Percentiles rank a stretch among this genome's conserved stretches.
Conservation (phyloP, 1,140 invertebrate genomes). For the Drosophila yakuba region DNA sequence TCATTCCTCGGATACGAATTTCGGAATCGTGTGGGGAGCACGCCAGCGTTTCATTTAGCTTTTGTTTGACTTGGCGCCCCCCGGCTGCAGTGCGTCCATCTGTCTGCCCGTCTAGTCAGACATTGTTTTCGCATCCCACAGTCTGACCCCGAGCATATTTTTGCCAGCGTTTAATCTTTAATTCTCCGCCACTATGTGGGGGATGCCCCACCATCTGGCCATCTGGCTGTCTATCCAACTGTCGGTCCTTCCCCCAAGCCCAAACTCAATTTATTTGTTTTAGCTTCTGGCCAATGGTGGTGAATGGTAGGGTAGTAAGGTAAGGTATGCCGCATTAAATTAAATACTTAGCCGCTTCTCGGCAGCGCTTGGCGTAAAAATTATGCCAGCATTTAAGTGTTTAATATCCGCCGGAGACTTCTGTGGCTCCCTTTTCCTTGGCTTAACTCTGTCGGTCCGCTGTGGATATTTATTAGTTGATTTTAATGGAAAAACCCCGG, state of each 20-base stretch:
- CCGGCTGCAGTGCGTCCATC: not conserved
- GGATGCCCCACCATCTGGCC: conserved; percentile 23
- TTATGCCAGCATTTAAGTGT: conserved; percentile 79
- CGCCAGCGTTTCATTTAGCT: conserved; percentile 76
- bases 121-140: conserved; percentile 58
- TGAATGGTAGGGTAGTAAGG: conserved; percentile 1
- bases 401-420: conserved; percentile 73
- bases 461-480: conserved; percentile 71
- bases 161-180: conserved; percentile 78
- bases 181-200: conserved; percentile 64
- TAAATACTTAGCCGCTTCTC: conserved; percentile 65
- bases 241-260: conserved; percentile 22
- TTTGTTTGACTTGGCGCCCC: conserved; percentile 67
- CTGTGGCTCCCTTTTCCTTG: conserved; percentile 10
- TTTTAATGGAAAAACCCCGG: conserved; percentile 69
- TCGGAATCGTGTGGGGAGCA: conserved; percentile 28
- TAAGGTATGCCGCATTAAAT: conserved; percentile 67
- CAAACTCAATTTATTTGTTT: conserved; percentile 70
- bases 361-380: conserved; percentile 56
- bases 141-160: conserved; percentile 68
- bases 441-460: conserved; percentile 4
- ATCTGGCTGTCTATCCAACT: conserved; percentile 68
- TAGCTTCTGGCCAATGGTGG: conserved; percentile 43
- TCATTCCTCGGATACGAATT: conserved; percentile 47
- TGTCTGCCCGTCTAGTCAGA: conserved; percentile 60